These are phyloP conservation scores for Harpagifer antarcticus DNA, from an alignment of 2,797 vertebrate genomes.

Conservation along the genomic window DNA sequence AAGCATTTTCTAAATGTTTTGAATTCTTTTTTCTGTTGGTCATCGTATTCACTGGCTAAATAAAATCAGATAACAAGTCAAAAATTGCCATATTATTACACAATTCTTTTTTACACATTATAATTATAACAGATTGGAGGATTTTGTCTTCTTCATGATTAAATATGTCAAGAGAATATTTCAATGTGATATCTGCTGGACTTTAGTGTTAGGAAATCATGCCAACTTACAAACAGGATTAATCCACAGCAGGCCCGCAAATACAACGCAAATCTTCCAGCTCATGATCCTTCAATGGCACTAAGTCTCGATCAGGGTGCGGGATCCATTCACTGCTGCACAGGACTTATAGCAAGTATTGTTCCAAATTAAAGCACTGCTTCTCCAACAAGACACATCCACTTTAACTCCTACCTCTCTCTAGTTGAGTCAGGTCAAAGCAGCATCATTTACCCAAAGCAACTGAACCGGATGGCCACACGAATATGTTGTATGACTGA, in stretches of 20 bases:
- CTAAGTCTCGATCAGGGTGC: background rate
- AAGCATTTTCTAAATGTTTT: too few species aligned
- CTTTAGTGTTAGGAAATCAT: background rate
- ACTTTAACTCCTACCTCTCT: background rate
- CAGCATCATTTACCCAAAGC: background rate
- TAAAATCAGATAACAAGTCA: background rate
- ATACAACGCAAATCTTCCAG: constrained; percentile 28
- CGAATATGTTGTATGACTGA: background rate
- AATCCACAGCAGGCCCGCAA: constrained; percentile 38
- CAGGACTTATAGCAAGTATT: background rate
- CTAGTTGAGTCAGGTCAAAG: background rate
- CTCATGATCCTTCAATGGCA: constrained; percentile 52
- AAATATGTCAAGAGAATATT: background rate
- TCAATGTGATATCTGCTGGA: background rate
- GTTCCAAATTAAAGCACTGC: background rate
- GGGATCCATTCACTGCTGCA: constrained; percentile 11
- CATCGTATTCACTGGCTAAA: too few species aligned
- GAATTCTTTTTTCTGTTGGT: too few species aligned
- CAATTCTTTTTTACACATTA: background rate
- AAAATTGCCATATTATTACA: background rate
- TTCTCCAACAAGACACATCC: background rate
- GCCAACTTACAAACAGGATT: constrained; percentile 47
- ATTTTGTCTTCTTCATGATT: background rate
- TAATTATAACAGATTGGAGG: background rate
- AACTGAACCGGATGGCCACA: background rate